Conservation (phyloP, 2,888 invertebrate genomes). For the Salticus scenicus region DNA sequence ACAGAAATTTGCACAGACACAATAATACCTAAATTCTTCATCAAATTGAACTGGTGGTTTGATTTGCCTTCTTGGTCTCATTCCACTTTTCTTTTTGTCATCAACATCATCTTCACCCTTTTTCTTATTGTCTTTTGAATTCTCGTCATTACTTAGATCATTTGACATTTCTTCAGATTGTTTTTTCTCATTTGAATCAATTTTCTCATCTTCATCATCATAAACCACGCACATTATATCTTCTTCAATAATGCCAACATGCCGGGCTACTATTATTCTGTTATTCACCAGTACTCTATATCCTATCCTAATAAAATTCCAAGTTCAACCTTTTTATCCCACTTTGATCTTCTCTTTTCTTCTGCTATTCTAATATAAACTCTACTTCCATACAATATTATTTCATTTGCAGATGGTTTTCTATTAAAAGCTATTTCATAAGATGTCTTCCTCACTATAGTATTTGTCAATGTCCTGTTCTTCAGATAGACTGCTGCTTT, state of each 20-base stretch:
- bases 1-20: not conserved
- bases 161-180: not conserved
- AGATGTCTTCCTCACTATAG: not conserved
- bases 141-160: not conserved
- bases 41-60: not conserved
- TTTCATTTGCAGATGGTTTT: not conserved
- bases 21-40: not conserved
- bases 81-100: not conserved
- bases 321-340: too few species aligned
- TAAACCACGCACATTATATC: not conserved
- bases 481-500: not conserved
- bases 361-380: not conserved
- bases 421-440: not conserved
- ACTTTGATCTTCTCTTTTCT: too few species aligned
- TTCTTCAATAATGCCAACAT: conserved; percentile 3
- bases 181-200: not conserved
- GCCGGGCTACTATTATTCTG: not conserved
- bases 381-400: not conserved
- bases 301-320: too few species aligned
- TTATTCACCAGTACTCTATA: too few species aligned
- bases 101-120: too few species aligned
- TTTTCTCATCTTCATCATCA: not conserved
- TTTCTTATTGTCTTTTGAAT: not conserved
- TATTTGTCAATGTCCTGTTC: not conserved
- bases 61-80: not conserved